Conservation (phyloP, 2,888 invertebrate species). For the Troilus luridus region DNA sequence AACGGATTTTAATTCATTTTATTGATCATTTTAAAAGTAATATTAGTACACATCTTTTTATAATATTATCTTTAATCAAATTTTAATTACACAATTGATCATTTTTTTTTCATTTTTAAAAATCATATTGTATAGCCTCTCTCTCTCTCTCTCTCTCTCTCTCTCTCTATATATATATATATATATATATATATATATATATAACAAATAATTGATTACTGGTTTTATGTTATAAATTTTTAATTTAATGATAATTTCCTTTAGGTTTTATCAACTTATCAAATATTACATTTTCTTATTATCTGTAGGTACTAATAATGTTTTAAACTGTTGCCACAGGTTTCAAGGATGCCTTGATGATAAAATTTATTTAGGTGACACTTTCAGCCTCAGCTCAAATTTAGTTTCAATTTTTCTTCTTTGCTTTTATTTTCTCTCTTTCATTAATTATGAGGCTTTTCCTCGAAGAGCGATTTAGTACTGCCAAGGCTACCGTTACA, state of each 20-base stretch:
- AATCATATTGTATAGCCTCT: too few relatives aligned
- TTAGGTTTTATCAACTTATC: not conserved
- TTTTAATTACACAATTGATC: too few relatives aligned
- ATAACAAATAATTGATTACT: not conserved
- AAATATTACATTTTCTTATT: not conserved
- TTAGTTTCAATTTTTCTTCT: not conserved
- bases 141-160: too few relatives aligned
- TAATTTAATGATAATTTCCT: not conserved
- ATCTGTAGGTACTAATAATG: not conserved
- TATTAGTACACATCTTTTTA: too few relatives aligned
- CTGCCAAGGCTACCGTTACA: too few relatives aligned
- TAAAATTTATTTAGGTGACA: not conserved
- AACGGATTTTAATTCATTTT: too few relatives aligned
- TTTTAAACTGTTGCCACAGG: not conserved
- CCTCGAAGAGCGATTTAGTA: too few relatives aligned
- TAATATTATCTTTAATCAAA: too few relatives aligned
- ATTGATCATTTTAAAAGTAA: too few relatives aligned
- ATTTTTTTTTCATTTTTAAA: too few relatives aligned
- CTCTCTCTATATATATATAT: too few relatives aligned
- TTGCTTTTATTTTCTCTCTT: not conserved
- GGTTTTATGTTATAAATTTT: not conserved
- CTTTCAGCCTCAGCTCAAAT: not conserved
- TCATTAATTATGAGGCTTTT: not conserved
- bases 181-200: too few relatives aligned
- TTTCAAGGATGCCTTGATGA: not conserved